Evolutionary conservation across 1,140 invertebrate species (phyloP).

Genomic region (Melanaphis sacchari): DNA sequence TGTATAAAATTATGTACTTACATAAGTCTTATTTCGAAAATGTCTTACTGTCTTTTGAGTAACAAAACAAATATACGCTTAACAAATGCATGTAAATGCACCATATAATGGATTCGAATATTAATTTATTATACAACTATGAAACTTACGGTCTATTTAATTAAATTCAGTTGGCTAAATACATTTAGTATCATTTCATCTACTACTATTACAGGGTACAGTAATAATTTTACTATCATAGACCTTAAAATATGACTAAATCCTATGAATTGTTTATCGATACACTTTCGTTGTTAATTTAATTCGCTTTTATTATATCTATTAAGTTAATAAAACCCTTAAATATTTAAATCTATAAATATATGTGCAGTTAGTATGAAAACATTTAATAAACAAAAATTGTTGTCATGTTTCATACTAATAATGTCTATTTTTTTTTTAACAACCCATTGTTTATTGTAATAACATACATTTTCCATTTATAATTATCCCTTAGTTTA

Average conservation of each 20-base stretch:
- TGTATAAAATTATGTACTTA: too few species aligned
- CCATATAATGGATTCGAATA: too few species aligned
- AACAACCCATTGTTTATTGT: not conserved
- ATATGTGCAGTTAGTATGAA: not conserved
- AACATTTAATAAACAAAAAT: not conserved
- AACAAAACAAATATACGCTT: not conserved
- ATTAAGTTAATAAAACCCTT: not conserved
- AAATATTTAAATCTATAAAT: not conserved
- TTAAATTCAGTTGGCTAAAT: conserved; percentile 1
- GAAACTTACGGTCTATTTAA: not conserved
- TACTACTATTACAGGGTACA: not conserved
- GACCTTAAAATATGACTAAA: not conserved
- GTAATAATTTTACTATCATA: not conserved
- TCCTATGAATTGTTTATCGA: not conserved
- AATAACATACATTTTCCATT: not conserved
- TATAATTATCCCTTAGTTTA: not conserved
- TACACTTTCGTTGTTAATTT: not conserved
- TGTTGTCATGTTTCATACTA: not conserved
- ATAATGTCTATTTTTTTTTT: not conserved
- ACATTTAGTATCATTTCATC: conserved; percentile 1
- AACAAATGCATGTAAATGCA: not conserved
- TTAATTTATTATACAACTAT: not conserved
- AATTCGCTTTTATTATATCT: not conserved
- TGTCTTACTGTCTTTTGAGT: not conserved
- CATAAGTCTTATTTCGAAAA: too few species aligned